Percentiles rank a stretch among this genome's conserved stretches.
Conservation (phyloP, 2,888 invertebrate species). For the Heteromyza rotundicornis region DNA sequence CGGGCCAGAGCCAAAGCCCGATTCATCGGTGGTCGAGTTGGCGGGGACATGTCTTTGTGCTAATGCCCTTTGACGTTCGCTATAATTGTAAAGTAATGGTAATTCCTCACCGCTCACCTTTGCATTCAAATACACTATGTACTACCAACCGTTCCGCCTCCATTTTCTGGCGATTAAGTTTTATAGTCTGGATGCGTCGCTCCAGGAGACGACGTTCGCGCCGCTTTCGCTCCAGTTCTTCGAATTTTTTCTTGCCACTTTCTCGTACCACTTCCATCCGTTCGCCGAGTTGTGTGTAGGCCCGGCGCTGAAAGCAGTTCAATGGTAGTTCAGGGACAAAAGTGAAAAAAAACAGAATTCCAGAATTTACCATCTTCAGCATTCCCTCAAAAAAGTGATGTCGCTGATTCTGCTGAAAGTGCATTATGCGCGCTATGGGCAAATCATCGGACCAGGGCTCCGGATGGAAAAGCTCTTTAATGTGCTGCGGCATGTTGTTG, state of each 20-base stretch:
- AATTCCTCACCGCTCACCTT: no score
- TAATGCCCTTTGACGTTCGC: no score
- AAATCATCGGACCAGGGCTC: conserved; percentile 42
- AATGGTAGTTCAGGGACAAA: neutral
- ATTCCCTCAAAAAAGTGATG: conserved; percentile 36
- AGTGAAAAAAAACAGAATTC: conserved; percentile 31
- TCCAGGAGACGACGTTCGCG: conserved; percentile 31
- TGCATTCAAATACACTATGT: no score
- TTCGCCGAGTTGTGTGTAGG: conserved; percentile 29
- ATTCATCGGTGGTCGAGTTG: neutral
- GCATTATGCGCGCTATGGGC: conserved; percentile 28
- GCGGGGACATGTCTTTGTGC: neutral
- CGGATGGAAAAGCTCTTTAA: conserved; percentile 52
- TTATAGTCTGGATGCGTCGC: conserved; percentile 26
- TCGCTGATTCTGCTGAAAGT: conserved; percentile 44
- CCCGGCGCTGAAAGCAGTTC: no score
- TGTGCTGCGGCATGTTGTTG: conserved; percentile 44
- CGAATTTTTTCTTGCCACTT: conserved; percentile 30
- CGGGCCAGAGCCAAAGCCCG: neutral
- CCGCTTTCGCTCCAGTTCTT: conserved; percentile 26
- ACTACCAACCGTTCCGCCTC: neutral
- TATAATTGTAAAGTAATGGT: conserved; percentile 27
- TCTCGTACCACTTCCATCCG: conserved; percentile 25
- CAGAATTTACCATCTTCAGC: conserved; percentile 25
- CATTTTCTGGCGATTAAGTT: neutral